Evolutionary conservation across 2,888 invertebrate species (phyloP).

Genomic region (Hetaerina titia): DNA sequence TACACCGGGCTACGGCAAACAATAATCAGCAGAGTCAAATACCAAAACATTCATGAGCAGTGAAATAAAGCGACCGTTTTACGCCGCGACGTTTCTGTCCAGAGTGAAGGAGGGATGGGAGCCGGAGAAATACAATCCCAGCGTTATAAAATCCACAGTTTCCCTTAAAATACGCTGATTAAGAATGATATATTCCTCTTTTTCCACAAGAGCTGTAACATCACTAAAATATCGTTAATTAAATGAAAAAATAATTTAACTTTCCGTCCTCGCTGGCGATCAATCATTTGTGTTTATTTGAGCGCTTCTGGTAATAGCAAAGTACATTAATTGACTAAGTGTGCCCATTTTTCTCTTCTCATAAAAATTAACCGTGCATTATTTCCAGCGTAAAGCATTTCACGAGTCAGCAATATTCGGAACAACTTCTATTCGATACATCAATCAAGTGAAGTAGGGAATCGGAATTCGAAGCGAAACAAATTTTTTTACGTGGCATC

Average conservation of each 20-base stretch:
- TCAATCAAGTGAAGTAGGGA: background rate
- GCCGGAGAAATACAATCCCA: background rate
- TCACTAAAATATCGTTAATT: background rate
- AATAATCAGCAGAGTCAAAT: background rate
- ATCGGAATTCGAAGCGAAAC: background rate
- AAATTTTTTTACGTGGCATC: background rate
- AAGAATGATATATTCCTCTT: constrained; percentile 1
- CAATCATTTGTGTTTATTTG: background rate
- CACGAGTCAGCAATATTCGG: constrained; percentile 1
- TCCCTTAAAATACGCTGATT: background rate
- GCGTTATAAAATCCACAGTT: background rate
- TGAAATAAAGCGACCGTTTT: background rate
- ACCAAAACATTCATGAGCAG: background rate
- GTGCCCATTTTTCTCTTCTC: background rate
- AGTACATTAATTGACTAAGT: background rate
- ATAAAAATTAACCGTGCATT: background rate
- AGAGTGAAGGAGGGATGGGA: background rate
- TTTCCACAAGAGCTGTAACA: background rate
- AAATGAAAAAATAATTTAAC: background rate
- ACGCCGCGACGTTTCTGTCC: background rate
- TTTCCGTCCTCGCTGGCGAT: background rate
- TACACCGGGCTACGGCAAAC: background rate
- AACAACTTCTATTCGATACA: background rate
- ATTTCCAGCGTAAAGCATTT: background rate
- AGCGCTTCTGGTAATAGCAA: background rate